Evolutionary conservation across 2,797 vertebrate species (phyloP).

Genomic region (Erpetoichthys calabaricus): DNA sequence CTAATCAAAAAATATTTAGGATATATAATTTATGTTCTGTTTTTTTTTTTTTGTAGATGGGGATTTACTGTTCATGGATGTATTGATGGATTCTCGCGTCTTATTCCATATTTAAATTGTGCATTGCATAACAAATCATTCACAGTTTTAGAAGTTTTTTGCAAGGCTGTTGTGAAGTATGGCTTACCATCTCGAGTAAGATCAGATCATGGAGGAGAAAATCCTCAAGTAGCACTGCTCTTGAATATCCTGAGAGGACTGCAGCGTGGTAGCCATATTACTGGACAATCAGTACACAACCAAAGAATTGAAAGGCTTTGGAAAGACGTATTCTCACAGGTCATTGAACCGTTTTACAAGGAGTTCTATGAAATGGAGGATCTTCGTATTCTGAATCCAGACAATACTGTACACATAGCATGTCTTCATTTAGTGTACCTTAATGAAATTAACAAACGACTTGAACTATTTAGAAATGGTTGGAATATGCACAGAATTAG

Average conservation of each 20-base stretch:
- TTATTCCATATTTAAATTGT: constrained; percentile 1
- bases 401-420: too few relatives aligned
- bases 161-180: not conserved
- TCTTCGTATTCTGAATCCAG: too few relatives aligned
- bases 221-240: not conserved
- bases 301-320: not conserved
- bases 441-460: too few relatives aligned
- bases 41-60: not conserved
- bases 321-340: not conserved
- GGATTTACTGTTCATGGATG: not conserved
- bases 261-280: not conserved
- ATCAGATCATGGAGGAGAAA: constrained; percentile 2
- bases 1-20: too few relatives aligned
- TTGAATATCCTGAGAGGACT: not conserved
- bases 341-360: not conserved
- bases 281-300: not conserved
- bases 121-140: not conserved
- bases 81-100: not conserved
- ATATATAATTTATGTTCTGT: too few relatives aligned
- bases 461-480: too few relatives aligned
- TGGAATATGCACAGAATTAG: too few relatives aligned
- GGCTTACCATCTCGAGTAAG: not conserved
- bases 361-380: too few relatives aligned
- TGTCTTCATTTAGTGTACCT: too few relatives aligned
- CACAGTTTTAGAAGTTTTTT: not conserved